Evolutionary conservation across 2,113 vertebrate species (phyloP), one percentile per base, ranked within the genome.

Genomic region (Asarcornis scutulata): DNA sequence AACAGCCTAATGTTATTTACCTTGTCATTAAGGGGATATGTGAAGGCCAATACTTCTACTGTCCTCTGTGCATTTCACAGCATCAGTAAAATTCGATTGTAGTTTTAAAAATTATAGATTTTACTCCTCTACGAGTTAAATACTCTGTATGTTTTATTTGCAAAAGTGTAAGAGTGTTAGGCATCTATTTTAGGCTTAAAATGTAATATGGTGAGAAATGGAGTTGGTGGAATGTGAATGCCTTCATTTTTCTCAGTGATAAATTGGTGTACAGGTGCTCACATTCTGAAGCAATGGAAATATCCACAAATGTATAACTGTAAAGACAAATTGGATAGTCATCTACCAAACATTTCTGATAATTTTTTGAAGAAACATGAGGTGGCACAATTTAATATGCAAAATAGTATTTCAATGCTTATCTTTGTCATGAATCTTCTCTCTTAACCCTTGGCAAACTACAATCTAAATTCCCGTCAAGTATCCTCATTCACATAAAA

Each of bases 391-490:
- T 75, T 91, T 72, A 87, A 68, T 64, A 68, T 92, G 89, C 38
- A 73, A 32, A 90, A 3, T 55, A 66, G 32, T 26, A 23, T 50
- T 82, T 73, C 40, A 2, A 56, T 23, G 40, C 34, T 80, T 64
- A 9, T 62, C 34, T 79, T 55, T 73, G 20, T 90, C 59, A 7
- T 13, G 5, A 75, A 50, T 68, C 48, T 88, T 52, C 56, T 16
- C 58, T 73, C 38, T 64, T 46, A 75, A 53, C 48, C 78, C 58
- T 76, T 86, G 75, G 86, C 83, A 93, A 92, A 42, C 17, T 69
- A 40, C 46, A 63, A n/a, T 26, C 44, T 83, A 31, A 86, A 89
- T 66, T 69, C 73, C 36, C 93, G 72, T 55, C 44, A 46, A 46
- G 44, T 46, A 46, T 46, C 9, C 44, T 46, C 36, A 36, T 42